These are phyloP conservation scores for Drosophila bifasciata DNA, from an alignment of 1,140 invertebrate species.

Conservation along the genomic window DNA sequence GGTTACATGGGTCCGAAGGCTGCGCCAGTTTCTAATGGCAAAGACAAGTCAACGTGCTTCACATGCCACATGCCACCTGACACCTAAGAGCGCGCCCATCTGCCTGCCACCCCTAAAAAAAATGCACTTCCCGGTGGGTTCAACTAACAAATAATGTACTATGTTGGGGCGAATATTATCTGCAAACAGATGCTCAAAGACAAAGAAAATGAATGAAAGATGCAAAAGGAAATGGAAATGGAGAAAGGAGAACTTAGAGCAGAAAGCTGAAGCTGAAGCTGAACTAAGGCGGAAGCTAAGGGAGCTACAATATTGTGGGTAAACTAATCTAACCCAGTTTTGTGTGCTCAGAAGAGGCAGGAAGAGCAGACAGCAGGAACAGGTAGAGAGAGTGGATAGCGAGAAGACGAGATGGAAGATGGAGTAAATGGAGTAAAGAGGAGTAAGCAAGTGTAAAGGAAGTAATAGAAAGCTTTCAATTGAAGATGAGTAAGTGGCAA, in stretches of 20 bases:
- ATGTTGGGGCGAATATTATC: no score
- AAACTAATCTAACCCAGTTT: slow-evolving; percentile 47
- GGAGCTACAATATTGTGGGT: slow-evolving; percentile 20
- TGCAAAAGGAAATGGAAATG: background rate
- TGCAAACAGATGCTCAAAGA: slow-evolving; percentile 12
- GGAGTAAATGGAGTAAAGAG: no score
- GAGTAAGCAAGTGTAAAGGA: no score
- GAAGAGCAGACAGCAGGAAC: background rate
- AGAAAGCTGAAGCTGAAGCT: no score
- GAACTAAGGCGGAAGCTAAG: slow-evolving; percentile 1
- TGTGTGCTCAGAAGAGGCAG: slow-evolving; percentile 1
- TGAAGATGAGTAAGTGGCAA: no score
- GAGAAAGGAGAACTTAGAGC: no score
- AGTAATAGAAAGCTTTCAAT: no score
- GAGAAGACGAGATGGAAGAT: no score
- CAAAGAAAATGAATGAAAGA: slow-evolving; percentile 10
- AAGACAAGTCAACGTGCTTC: slow-evolving; percentile 66
- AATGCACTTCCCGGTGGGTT: background rate
- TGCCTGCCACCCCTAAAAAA: background rate
- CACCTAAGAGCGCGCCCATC: slow-evolving; percentile 8
- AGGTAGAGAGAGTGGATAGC: background rate
- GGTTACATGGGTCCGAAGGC: slow-evolving; percentile 76
- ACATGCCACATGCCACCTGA: slow-evolving; percentile 28
- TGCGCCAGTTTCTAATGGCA: slow-evolving; percentile 67
- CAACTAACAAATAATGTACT: slow-evolving; percentile 9